Evolutionary conservation across 2,888 invertebrate species (phyloP), one percentile per base, ranked within the genome.

Genomic region (Tinea semifulvella): DNA sequence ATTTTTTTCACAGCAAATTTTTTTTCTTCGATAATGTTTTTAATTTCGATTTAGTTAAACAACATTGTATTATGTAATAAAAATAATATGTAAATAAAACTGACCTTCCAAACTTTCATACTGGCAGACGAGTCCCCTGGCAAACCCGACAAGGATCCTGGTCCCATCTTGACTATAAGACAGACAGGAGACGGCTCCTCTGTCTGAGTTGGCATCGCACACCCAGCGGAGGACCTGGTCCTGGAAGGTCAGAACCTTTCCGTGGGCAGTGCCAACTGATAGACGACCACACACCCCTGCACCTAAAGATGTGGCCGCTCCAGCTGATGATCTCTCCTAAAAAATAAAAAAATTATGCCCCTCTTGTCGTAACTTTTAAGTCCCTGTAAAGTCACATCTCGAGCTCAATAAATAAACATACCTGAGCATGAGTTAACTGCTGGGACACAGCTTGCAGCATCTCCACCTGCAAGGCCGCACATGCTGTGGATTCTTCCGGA

Each of bases 261-360:
- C 97, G 70, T 96, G 95, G 18, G 96, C 94, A 20, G 96, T 98
- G 26, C 98, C 98, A 20, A 97, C 87, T n/a, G 92, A 92, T 49
- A 96, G 85, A 68, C 90, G 87, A 45, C 90, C 88, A 6, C 87
- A 82, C 51, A 83, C 85, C 6, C 72, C 71, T 20, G 71, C 91
- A 53, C 92, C 89, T 59, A 92, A 84, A 4, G 94, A 90, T 47
- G 95, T 95, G 7, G 96, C 92, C 50, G 90, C 83, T 3, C 97
- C 97, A 45, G 95, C 92, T 70, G 92, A 89, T 11, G 95, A 91
- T 53, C 93, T 85, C 57, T 96, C 95, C 92, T 93, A 7, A 31
- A 13, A 31, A 2, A 7, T 31, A 2, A 31, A n/a, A n/a, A n/a
- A n/a, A n/a, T n/a, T n/a, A n/a, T n/a, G n/a, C n/a, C n/a, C n/a